Evolutionary conservation across 1,140 invertebrate species (phyloP), one percentile per base, ranked within the genome.

Genomic region (Scaptomyza pallida): DNA sequence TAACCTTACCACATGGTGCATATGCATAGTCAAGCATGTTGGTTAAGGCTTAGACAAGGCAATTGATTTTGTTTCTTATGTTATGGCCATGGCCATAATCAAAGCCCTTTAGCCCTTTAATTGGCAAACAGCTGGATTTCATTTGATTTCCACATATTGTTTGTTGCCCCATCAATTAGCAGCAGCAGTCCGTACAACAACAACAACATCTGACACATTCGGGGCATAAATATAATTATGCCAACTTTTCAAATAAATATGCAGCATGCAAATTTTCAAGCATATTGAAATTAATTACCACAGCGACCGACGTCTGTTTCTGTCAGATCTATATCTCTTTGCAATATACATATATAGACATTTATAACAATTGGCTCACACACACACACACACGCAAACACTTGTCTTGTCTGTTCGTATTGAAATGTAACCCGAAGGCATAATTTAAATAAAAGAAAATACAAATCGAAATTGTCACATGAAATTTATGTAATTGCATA

Each of bases 401-500:
- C 19, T 15, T n/a, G 37, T 21, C 21, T 4, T 47, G 8, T 43
- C 21, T 17, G 9, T 9, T n/a, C n/a, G 23, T 59, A 16, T 59
- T 77, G 71, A 45, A 68, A 74, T 26, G 57, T 69, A n/a, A 74
- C 64, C 79, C 61, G 59, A 73, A 77, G 81, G 69, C 73, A 76
- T 73, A 63, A 80, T 86, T 86, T 77, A 62, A 85, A 86, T 85
- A 86, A 86, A 86, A 85, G 77, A 86, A 85, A 77, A 85, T 73
- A 61, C 69, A 85, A 81, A 85, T 85, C 81, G 81, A 85, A 85
- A 85, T 77, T 85, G 81, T 86, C 81, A 74, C 81, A 80, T 45
- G 67, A 50, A 86, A 85, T 85, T 86, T 85, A 85, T 85, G 81
- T 85, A 86, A 86, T 85, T 86, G 77, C 73, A 73, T 79, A 81